Base-by-base conservation (phyloP, 1,140 invertebrate genomes). In the Panulirus ornatus region DNA sequence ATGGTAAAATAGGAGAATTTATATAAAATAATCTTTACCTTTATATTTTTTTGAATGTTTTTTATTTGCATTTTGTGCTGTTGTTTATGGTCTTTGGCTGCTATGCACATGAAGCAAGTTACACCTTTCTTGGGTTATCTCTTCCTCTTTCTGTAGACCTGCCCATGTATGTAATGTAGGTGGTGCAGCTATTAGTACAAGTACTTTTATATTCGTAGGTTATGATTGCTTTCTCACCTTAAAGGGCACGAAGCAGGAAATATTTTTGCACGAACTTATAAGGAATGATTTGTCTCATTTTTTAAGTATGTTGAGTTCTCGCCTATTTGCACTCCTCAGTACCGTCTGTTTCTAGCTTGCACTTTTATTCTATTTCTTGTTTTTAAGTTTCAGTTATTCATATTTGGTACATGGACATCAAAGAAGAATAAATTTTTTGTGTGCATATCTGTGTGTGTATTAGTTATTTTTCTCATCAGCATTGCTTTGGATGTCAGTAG, bases 321-420 rank as follows among this genome's bases (percentile, higher is more conserved):
- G 8, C 42, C 27, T 79, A 27, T 42, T 47, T 79, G 42, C 76
- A 34, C 44, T 16, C 40, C 51, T 73, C 51, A 30, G 16, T 79
- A 27, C 3, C 36, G 51, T 47, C 76, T 30, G 0, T 30, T 47
- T 79, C 27, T 42, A 16, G 38, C 44, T 44, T 79, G 42, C 76
- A 44, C 44, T 47, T 44, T 30, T 47, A 9, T 42, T 42, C 40
- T 38, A 19, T 36, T 76, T 40, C 73, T 76, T 5, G 9, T 76
- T 79, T 79, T 30, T 70, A n/a, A 79, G 47, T 79, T 79, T 79
- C 42, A 79, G 76, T 79, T 51, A 79, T 47, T 44, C 27, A 66
- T 1, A 66, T 79, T 47, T 79, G 76, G 76, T 79, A 79, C 76
- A 79, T 79, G 76, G 76, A 79, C 76, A 79, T 42, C 27, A n/a